phyloP scores from a whole-genome alignment of 2,797 vertebrate genomes.

The Melanogrammus aeglefinus region DNA sequence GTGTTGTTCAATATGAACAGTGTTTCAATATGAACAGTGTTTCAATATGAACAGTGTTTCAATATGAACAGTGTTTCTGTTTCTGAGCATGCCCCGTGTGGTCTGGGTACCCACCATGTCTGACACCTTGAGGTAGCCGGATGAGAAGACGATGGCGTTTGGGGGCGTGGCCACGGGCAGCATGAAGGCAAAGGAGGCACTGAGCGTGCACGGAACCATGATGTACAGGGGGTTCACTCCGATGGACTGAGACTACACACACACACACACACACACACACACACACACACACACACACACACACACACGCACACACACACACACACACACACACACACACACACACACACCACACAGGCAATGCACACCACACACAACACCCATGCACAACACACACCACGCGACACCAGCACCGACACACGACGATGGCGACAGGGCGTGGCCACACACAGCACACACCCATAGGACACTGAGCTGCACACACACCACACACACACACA shows the following conservation, averaged over 20 bases:
- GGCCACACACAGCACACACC: slow-evolving; percentile 8
- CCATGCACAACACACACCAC: not conserved
- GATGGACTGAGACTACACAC: slow-evolving; percentile 73
- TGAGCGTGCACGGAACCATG: slow-evolving; percentile 88
- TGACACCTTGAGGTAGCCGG: slow-evolving; percentile 79
- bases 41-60: too few relatives aligned
- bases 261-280: slow-evolving; percentile 2
- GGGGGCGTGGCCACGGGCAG: slow-evolving; percentile 90
- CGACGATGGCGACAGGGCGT: too few relatives aligned
- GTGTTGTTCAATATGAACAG: too few relatives aligned
- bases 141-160: slow-evolving; percentile 89
- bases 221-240: slow-evolving; percentile 85
- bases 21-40: too few relatives aligned
- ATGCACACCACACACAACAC: not conserved
- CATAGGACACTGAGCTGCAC: too few relatives aligned
- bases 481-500: not conserved
- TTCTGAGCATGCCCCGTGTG: not conserved
- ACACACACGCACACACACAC: slow-evolving; percentile 7
- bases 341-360: not conserved
- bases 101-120: slow-evolving; percentile 81
- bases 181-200: slow-evolving; percentile 92
- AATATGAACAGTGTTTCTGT: not conserved
- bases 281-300: slow-evolving; percentile 5
- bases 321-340: too few relatives aligned
- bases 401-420: too few relatives aligned